phyloP scores from a whole-genome alignment of 2,888 invertebrate genomes.

The Meteorus colon region DNA sequence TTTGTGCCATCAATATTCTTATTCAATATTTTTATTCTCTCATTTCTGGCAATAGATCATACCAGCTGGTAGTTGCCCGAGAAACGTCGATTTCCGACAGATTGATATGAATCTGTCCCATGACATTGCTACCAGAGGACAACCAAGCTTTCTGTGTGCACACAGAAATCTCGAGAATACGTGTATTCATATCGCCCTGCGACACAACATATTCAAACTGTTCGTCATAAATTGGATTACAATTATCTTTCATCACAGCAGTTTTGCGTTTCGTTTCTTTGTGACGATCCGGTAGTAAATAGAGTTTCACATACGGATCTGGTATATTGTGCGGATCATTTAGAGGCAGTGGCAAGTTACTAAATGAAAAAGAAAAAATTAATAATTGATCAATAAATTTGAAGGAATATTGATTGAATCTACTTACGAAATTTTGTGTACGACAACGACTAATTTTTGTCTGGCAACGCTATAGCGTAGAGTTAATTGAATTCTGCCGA shows the following conservation, averaged over 20 bases:
- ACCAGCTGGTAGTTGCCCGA: conserved; percentile 84
- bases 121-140: conserved; percentile 85
- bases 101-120: conserved; percentile 85
- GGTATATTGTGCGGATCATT: conserved; percentile 89
- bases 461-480: conserved; percentile 88
- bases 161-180: conserved; percentile 88
- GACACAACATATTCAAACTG: conserved; percentile 92
- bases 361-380: conserved; percentile 63
- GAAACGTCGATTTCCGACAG: conserved; percentile 81
- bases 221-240: conserved; percentile 93
- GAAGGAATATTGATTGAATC: conserved; percentile 17
- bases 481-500: conserved; percentile 89
- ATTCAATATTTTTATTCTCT: conserved; percentile 52
- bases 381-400: conserved; percentile 17
- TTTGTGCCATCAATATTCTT: neutral
- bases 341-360: conserved; percentile 81
- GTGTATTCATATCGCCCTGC: conserved; percentile 84
- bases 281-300: conserved; percentile 87
- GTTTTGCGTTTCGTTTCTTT: conserved; percentile 93
- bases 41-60: conserved; percentile 79
- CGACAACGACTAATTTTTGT: conserved; percentile 86
- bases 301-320: conserved; percentile 92
- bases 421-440: conserved; percentile 93
- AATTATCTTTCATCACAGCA: conserved; percentile 88
- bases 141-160: conserved; percentile 91